These are phyloP conservation scores for Procambarus clarkii DNA, from an alignment of 1,140 invertebrate species.

Conservation along the genomic window DNA sequence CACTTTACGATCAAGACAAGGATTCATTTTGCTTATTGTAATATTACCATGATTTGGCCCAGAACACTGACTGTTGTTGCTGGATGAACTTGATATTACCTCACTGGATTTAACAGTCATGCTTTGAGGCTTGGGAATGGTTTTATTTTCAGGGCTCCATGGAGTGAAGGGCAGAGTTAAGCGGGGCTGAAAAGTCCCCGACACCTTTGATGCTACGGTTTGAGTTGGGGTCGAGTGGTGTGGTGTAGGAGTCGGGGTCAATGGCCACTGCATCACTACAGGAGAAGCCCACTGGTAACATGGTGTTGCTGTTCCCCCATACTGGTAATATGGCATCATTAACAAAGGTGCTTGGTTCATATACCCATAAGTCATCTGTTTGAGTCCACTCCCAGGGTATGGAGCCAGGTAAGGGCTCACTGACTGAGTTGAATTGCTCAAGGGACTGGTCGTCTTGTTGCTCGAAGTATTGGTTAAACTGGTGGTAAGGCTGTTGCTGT, in stretches of 20 bases:
- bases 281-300: slow-evolving; percentile 47
- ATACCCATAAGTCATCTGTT: slow-evolving; percentile 34
- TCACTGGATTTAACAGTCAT: not conserved
- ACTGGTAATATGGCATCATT: slow-evolving; percentile 47
- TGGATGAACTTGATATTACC: not conserved
- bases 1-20: not conserved
- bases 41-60: not conserved
- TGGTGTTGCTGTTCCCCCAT: slow-evolving; percentile 18
- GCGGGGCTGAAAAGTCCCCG: not conserved
- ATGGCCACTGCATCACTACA: slow-evolving; percentile 43
- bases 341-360: slow-evolving; percentile 23
- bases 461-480: not conserved
- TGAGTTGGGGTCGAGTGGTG: slow-evolving; percentile 9
- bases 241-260: slow-evolving; percentile 17
- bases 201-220: slow-evolving; percentile 4
- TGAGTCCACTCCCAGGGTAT: slow-evolving; percentile 22
- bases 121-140: slow-evolving; percentile 1
- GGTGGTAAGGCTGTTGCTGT: not conserved
- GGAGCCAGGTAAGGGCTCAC: not conserved
- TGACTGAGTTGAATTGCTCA: not conserved
- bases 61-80: not conserved
- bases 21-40: not conserved
- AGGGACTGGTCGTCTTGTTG: slow-evolving; percentile 33
- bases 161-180: slow-evolving; percentile 21
- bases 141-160: not conserved